phyloP scores from a whole-genome alignment of 2,797 vertebrate species.

The Enteromius fasciolatus region DNA sequence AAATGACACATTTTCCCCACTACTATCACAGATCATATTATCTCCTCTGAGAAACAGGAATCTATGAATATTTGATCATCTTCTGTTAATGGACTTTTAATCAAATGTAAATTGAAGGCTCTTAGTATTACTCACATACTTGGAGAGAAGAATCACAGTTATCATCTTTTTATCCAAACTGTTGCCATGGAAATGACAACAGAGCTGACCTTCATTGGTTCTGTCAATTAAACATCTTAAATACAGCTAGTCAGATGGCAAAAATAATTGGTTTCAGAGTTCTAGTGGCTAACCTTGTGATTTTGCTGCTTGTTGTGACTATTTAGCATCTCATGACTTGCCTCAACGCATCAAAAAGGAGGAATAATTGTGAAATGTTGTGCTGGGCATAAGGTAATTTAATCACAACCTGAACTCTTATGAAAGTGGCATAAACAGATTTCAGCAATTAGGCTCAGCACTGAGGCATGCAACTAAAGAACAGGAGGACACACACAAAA shows the following conservation, averaged over 20 bases:
- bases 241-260: conserved; percentile 13
- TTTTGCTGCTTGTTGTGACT: conserved; percentile 40
- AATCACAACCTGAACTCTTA: conserved; percentile 55
- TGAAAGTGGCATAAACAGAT: conserved; percentile 47
- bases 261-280: conserved; percentile 37
- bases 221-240: conserved; percentile 44
- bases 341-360: conserved; percentile 61
- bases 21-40: conserved; percentile 33
- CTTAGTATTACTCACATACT: conserved; percentile 26
- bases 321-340: conserved; percentile 57
- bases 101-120: conserved; percentile 66
- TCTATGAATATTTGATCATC: conserved; percentile 64
- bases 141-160: conserved; percentile 28
- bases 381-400: conserved; percentile 51
- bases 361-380: conserved; percentile 60
- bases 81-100: conserved; percentile 66
- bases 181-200: conserved; percentile 49
- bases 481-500: not conserved
- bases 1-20: conserved; percentile 1
- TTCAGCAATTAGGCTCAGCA: conserved; percentile 46
- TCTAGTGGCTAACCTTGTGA: conserved; percentile 42
- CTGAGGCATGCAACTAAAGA: not conserved
- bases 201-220: conserved; percentile 50
- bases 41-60: conserved; percentile 43
- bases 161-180: conserved; percentile 16